Conservation (phyloP, 2,888 invertebrate species). For the Ormyrus pomaceus region DNA sequence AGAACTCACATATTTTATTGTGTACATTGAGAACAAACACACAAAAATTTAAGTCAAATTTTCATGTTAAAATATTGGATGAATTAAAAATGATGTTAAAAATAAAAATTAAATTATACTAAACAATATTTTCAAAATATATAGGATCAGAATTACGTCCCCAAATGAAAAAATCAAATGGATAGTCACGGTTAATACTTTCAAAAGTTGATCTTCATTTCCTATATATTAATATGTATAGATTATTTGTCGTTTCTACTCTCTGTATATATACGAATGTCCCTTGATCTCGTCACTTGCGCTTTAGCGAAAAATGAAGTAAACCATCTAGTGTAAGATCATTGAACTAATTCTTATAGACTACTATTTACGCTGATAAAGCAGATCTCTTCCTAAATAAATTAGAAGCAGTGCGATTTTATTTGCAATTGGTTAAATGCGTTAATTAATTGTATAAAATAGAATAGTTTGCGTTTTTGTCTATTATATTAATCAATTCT, state of each 20-base stretch:
- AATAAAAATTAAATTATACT: background rate
- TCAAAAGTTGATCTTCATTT: conserved; percentile 60
- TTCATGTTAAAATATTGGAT: too few relatives aligned
- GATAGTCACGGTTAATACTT: conserved; percentile 59
- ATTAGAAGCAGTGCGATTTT: too few relatives aligned
- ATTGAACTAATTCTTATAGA: too few relatives aligned
- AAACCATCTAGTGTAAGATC: conserved; percentile 21
- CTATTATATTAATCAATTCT: too few relatives aligned
- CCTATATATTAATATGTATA: conserved; percentile 46
- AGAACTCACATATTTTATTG: too few relatives aligned
- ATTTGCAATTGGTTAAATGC: too few relatives aligned
- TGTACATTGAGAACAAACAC: too few relatives aligned
- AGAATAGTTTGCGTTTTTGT: too few relatives aligned
- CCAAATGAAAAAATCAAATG: conserved; percentile 48
- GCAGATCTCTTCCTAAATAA: too few relatives aligned
- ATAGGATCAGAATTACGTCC: conserved; percentile 68
- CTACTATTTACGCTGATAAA: too few relatives aligned
- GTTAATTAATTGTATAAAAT: too few relatives aligned
- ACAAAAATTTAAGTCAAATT: too few relatives aligned
- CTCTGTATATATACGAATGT: conserved; percentile 25
- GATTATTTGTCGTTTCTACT: background rate
- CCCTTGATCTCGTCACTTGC: conserved; percentile 26
- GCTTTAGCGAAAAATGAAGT: conserved; percentile 4
- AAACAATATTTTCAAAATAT: conserved; percentile 16
- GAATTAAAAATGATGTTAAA: background rate